Evolutionary conservation across 2,888 invertebrate species (phyloP).

Genomic region (Vandiemenella viatica): DNA sequence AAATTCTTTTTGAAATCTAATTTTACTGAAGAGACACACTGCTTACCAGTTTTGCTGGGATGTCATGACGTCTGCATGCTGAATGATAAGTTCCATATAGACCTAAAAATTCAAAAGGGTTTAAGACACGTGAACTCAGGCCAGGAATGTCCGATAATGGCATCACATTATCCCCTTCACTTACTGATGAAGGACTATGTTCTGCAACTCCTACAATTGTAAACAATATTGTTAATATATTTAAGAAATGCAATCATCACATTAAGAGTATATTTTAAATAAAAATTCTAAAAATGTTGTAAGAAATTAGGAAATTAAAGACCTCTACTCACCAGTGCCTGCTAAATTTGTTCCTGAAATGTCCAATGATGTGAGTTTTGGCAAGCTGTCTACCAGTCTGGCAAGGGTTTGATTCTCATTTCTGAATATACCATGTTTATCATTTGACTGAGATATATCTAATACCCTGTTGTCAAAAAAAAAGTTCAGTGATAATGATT

Average conservation of each 20-base stretch:
- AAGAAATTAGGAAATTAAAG: not conserved
- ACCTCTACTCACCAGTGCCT: constrained; percentile 43
- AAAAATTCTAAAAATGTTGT: not conserved
- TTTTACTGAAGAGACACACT: not conserved
- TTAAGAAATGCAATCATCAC: not conserved
- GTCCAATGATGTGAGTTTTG: constrained; percentile 66
- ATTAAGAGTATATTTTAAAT: not conserved
- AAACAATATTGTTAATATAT: not conserved
- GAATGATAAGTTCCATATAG: constrained; percentile 79
- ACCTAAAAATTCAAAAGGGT: constrained; percentile 78
- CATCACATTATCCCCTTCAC: constrained; percentile 20
- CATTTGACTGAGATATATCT: constrained; percentile 67
- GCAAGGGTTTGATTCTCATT: constrained; percentile 58
- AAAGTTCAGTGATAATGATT: not conserved
- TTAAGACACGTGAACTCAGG: constrained; percentile 54
- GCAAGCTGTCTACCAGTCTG: constrained; percentile 55
- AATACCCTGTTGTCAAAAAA: constrained; percentile 41
- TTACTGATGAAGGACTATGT: constrained; percentile 28
- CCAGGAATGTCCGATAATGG: constrained; percentile 67
- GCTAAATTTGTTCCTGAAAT: constrained; percentile 94
- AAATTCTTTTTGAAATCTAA: not conserved
- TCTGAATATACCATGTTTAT: constrained; percentile 55
- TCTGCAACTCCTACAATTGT: constrained; percentile 36
- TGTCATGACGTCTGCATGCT: constrained; percentile 78
- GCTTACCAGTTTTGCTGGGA: constrained; percentile 73